Conservation (phyloP, 2,888 invertebrate species). For the Gari tellinella region DNA sequence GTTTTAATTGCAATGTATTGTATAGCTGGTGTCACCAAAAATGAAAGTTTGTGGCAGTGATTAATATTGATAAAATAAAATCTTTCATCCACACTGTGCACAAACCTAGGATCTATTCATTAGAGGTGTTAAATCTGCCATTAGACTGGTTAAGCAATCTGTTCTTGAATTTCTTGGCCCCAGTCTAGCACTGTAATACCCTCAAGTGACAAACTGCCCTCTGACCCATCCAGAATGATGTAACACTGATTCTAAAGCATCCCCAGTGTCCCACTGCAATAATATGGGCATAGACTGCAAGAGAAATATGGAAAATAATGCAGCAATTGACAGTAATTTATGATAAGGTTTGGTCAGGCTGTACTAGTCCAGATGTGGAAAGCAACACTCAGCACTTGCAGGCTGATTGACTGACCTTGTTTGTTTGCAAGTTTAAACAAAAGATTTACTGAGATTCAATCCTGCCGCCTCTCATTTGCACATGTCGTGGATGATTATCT, state of each 20-base stretch:
- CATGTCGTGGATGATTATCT: conserved; percentile 7
- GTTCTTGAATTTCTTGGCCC: conserved; percentile 16
- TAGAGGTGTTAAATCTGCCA: conserved; percentile 35
- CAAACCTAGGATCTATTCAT: conserved; percentile 29
- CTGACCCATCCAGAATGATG: conserved; percentile 4
- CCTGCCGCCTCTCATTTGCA: too few relatives aligned
- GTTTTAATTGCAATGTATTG: conserved; percentile 47
- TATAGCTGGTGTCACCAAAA: conserved; percentile 34
- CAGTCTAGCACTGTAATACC: conserved; percentile 1
- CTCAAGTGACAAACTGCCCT: conserved; percentile 13
- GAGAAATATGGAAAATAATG: conserved; percentile 8
- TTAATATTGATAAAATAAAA: conserved; percentile 36
- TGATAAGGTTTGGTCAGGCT: conserved; percentile 1
- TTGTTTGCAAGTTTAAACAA: too few relatives aligned
- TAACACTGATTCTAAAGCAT: conserved; percentile 15
- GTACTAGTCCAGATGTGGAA: conserved; percentile 1
- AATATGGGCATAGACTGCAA: conserved; percentile 3
- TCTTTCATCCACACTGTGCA: conserved; percentile 18
- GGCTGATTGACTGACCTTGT: too few relatives aligned
- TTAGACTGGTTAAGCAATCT: conserved; percentile 38
- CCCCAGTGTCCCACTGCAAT: background rate
- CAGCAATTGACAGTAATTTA: conserved; percentile 2
- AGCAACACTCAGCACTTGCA: too few relatives aligned
- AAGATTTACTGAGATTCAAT: too few relatives aligned
- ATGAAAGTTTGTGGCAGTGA: conserved; percentile 30